Conservation (phyloP, 2,113 vertebrate species). For the Puffinus mauretanicus region DNA sequence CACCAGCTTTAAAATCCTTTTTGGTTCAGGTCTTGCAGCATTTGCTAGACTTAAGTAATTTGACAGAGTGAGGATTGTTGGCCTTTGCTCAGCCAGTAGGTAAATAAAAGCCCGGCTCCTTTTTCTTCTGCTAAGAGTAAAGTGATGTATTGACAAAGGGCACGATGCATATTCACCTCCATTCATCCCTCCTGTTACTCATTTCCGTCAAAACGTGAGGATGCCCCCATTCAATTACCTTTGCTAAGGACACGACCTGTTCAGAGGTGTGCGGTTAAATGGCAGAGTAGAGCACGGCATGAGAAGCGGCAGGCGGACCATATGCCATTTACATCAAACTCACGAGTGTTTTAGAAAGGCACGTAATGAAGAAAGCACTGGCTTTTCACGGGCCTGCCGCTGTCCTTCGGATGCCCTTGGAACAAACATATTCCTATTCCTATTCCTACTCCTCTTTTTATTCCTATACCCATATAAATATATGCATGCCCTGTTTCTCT, state of each 20-base stretch:
- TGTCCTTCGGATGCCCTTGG: not conserved
- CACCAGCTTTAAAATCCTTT: slow-evolving; percentile 30
- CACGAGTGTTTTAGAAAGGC: not conserved
- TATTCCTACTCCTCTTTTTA: no score
- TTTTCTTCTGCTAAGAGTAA: not conserved
- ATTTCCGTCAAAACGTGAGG: not conserved
- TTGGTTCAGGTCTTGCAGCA: not conserved
- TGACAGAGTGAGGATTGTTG: slow-evolving; percentile 25
- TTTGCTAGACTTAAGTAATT: slow-evolving; percentile 19
- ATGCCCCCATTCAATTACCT: not conserved
- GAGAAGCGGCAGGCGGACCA: not conserved
- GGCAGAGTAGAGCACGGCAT: not conserved
- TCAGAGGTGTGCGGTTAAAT: not conserved
- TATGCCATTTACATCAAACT: not conserved
- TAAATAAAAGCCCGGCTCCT: slow-evolving; percentile 40
- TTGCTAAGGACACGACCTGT: not conserved
- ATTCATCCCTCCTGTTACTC: not conserved
- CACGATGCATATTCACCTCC: not conserved
- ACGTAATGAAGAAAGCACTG: not conserved
- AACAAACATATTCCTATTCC: not conserved
- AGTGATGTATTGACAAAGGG: slow-evolving; percentile 39
- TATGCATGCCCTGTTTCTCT: not conserved
- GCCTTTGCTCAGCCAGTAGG: slow-evolving; percentile 48
- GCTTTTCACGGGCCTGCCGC: not conserved
- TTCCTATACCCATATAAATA: not conserved